Evolutionary conservation across 2,888 invertebrate genomes (phyloP).

Genomic region (Acleris cristana): DNA sequence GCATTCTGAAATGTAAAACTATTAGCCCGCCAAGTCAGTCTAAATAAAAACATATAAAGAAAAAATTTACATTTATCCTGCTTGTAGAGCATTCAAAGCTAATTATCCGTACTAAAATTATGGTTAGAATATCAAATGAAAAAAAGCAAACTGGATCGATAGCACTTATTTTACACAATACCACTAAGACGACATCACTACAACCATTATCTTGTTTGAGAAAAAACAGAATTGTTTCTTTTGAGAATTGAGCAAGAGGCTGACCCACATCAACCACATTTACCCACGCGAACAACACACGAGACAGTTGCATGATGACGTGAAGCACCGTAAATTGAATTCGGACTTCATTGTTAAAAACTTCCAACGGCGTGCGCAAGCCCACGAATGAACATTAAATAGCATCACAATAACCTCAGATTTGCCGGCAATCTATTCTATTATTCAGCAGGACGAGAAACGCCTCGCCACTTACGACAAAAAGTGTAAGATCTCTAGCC

Average conservation of each 20-base stretch:
- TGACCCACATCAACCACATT: constrained; percentile 70
- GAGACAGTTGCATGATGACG: constrained; percentile 74
- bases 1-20: no score
- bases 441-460: constrained; percentile 73
- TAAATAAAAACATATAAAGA: no score
- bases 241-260: constrained; percentile 63
- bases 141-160: no score
- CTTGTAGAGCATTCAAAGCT: no score
- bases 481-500: constrained; percentile 78
- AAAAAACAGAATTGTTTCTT: constrained; percentile 4
- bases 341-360: constrained; percentile 63
- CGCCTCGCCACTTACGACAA: constrained; percentile 80
- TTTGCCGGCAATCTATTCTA: constrained; percentile 82
- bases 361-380: constrained; percentile 52
- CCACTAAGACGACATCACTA: background rate
- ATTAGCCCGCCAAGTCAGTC: no score
- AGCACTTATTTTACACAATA: no score
- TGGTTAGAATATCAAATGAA: no score
- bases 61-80: no score
- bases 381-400: constrained; percentile 76
- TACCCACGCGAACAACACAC: constrained; percentile 65
- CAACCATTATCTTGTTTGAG: background rate
- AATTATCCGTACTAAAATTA: no score
- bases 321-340: constrained; percentile 74
- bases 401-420: constrained; percentile 76